Conservation (phyloP, 2,888 invertebrate genomes). For the Drosophila ustulata region DNA sequence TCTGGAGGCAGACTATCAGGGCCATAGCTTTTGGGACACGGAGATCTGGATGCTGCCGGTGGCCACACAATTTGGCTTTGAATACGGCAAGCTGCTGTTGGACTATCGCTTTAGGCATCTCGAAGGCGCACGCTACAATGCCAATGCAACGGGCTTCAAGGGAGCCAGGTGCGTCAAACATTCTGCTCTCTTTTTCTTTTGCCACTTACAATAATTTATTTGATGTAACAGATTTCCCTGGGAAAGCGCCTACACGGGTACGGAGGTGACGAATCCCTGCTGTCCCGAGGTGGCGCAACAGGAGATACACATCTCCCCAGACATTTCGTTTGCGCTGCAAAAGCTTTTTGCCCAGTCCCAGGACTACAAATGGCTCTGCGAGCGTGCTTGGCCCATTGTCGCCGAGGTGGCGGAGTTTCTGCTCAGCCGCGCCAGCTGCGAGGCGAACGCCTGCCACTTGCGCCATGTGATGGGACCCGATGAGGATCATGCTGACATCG, state of each 20-base stretch:
- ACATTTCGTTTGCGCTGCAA: constrained; percentile 86
- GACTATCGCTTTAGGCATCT: constrained; percentile 86
- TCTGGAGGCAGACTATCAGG: constrained; percentile 84
- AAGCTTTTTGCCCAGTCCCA: constrained; percentile 75
- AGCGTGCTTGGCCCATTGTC: constrained; percentile 86
- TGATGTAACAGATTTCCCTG: constrained; percentile 86
- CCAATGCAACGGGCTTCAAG: constrained; percentile 86
- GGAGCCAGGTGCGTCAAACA: constrained; percentile 84
- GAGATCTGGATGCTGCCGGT: constrained; percentile 88
- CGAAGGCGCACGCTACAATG: constrained; percentile 86
- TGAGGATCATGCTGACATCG: constrained; percentile 87
- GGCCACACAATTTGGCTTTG: constrained; percentile 86
- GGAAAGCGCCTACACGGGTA: constrained; percentile 88
- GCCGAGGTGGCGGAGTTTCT: constrained; percentile 87
- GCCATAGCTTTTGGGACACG: constrained; percentile 89
- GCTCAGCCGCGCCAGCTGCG: constrained; percentile 86
- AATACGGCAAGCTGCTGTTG: constrained; percentile 86
- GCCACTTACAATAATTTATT: background rate
- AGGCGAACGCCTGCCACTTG: constrained; percentile 82
- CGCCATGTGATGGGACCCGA: constrained; percentile 88
- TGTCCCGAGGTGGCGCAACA: constrained; percentile 87
- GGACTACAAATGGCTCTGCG: constrained; percentile 79
- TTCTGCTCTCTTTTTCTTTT: background rate
- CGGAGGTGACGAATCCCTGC: constrained; percentile 87
- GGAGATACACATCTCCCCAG: constrained; percentile 87